A percentile compares a stretch with the other conserved stretches of the same genome.
Evolutionary conservation across 1,140 invertebrate genomes (phyloP).

Genomic region (Drosophila littoralis): DNA sequence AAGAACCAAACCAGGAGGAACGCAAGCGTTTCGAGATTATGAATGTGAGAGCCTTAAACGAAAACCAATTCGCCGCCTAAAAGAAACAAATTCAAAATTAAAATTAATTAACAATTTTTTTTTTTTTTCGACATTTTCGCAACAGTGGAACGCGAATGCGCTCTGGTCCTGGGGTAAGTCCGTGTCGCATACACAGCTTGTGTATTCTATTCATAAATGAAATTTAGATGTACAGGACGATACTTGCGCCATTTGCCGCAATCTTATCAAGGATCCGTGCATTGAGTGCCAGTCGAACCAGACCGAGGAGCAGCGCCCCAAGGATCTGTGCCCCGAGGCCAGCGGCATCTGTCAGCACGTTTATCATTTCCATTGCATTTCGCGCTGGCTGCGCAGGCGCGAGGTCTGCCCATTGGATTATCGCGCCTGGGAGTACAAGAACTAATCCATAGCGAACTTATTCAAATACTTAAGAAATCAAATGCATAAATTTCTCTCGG

Average conservation of each 20-base stretch:
- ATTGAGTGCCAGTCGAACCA: slow-evolving; percentile 14
- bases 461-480: no score
- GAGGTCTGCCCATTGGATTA: slow-evolving; percentile 18
- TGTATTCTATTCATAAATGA: neutral
- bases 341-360: slow-evolving; percentile 12
- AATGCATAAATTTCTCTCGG: no score
- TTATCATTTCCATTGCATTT: slow-evolving; percentile 28
- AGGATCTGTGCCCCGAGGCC: slow-evolving; percentile 10
- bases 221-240: neutral
- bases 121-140: neutral
- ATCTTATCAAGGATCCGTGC: slow-evolving; percentile 11
- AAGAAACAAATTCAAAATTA: no score
- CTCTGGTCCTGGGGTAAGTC: slow-evolving; percentile 1
- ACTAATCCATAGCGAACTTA: neutral
- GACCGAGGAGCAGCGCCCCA: neutral
- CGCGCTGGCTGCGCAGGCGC: slow-evolving; percentile 13
- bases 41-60: neutral
- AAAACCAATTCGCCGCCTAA: no score
- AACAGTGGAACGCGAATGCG: neutral
- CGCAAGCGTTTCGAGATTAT: neutral
- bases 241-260: slow-evolving; percentile 30
- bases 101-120: neutral
- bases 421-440: slow-evolving; percentile 5
- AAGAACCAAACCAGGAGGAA: neutral
- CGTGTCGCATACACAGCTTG: neutral